Evolutionary conservation across 2,888 invertebrate species (phyloP).

Genomic region (Ditula angustiorana): DNA sequence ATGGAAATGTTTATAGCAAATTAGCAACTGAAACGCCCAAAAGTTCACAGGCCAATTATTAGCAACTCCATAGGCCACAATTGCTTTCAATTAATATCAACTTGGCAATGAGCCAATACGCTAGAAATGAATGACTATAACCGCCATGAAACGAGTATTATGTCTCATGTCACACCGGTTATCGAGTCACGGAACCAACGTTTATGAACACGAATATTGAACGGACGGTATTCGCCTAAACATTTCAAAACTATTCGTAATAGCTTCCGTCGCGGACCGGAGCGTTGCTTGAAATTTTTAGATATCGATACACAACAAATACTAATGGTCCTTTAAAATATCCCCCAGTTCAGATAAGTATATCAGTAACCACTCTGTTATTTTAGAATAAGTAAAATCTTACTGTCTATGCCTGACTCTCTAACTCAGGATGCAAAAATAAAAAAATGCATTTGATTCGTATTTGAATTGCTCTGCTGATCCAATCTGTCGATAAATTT

Average conservation of each 20-base stretch:
- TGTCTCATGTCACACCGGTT: constrained; percentile 55
- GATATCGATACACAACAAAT: background rate
- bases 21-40: constrained; percentile 8
- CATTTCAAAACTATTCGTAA: background rate
- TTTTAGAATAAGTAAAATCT: too few species aligned
- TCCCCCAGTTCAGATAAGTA: too few species aligned
- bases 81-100: constrained; percentile 56
- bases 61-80: constrained; percentile 46
- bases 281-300: background rate
- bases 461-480: background rate
- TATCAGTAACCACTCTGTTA: too few species aligned
- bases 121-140: constrained; percentile 57
- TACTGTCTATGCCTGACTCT: too few species aligned
- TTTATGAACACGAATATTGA: constrained; percentile 2
- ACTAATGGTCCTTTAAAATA: too few species aligned
- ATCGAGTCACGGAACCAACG: constrained; percentile 16
- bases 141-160: constrained; percentile 49
- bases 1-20: background rate
- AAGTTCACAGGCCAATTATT: constrained; percentile 35
- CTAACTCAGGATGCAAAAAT: too few species aligned
- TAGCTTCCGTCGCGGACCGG: background rate
- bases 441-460: too few species aligned
- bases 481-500: background rate
- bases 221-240: background rate
- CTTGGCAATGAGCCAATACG: constrained; percentile 66